Base-by-base conservation (phyloP, 2,888 invertebrate species). In the Thecocarcelia acutangulata region DNA sequence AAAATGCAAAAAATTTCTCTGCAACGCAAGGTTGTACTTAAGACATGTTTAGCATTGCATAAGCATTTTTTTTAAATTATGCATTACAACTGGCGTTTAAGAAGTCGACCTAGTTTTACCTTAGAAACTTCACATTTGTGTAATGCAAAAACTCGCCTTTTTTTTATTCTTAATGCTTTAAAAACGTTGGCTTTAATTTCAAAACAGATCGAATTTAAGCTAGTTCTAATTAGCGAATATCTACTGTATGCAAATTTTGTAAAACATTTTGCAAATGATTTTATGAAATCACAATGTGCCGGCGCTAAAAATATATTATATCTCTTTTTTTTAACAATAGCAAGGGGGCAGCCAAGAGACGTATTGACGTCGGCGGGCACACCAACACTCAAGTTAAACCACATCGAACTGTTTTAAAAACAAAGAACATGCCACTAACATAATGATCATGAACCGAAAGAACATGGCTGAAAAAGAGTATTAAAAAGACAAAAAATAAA, bases 381-480 rank as follows among this genome's bases (percentile, higher is more conserved):
- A 44, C 15, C 54, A 61, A 21, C 64, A 70, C 59, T 75, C 52
- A 37, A n/a, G 19, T 54, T 61, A 54, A 33, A 63, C 28, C 56
- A 54, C 21, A 69, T 21, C 21, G 56, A 54, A 8, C 54, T 33
- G 42, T 12, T 33, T n/a, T 33, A 37, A 9, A 44, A 64, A 64
- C 46, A 64, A 61, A 70, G 58, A 66, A 56, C 52, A 56, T 33
- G 58, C 48, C 11, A 42, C 54, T 48, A 63, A 72, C 76, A 72
- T 48, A 61, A 72, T 81, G 77, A 77, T 74, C 77, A 77, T 77
- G 81, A 77, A 79, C 78, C 54, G 59, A 78, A 58, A 46, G 59
- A 78, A 64, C 73, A 73, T 77, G 76, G 58, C 68, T 81, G 56
- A 77, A 69, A 81, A 68, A 42, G 19, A 63, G 37, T 59, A 68